phyloP scores from a whole-genome alignment of 2,888 invertebrate species.

The Stenurella melanura region DNA sequence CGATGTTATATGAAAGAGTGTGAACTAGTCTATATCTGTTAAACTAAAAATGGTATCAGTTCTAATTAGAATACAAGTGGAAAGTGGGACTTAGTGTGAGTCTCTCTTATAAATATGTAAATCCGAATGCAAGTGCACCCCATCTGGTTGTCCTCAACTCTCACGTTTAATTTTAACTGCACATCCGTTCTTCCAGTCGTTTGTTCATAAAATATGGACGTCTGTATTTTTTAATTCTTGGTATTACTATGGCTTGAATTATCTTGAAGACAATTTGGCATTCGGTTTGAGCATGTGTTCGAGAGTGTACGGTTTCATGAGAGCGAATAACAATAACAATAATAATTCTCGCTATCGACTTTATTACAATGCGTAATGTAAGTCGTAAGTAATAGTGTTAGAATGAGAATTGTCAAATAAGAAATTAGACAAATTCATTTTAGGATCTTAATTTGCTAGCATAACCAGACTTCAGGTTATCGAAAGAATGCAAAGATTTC shows the following conservation, averaged over 20 bases:
- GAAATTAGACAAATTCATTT: too few relatives aligned
- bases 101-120: conserved; percentile 41
- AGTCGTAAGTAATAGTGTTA: too few relatives aligned
- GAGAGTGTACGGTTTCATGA: background rate
- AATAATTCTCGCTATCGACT: background rate
- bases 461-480: too few relatives aligned
- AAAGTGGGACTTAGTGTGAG: conserved; percentile 27
- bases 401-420: too few relatives aligned
- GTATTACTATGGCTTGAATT: background rate
- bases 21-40: too few relatives aligned
- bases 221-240: conserved; percentile 25
- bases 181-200: conserved; percentile 53
- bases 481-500: too few relatives aligned
- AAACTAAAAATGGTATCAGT: background rate
- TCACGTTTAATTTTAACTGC: conserved; percentile 59
- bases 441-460: too few relatives aligned
- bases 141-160: conserved; percentile 51
- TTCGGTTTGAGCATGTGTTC: background rate
- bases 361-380: background rate
- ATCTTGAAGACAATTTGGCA: conserved; percentile 13
- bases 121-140: conserved; percentile 44
- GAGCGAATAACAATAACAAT: conserved; percentile 5
- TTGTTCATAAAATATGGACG: conserved; percentile 7
- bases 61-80: background rate
- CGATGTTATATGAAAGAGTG: too few relatives aligned